A percentile compares a stretch with the other conserved stretches of the same genome.
phyloP scores from a whole-genome alignment of 1,140 invertebrate species.

The Drosophila tristis region DNA sequence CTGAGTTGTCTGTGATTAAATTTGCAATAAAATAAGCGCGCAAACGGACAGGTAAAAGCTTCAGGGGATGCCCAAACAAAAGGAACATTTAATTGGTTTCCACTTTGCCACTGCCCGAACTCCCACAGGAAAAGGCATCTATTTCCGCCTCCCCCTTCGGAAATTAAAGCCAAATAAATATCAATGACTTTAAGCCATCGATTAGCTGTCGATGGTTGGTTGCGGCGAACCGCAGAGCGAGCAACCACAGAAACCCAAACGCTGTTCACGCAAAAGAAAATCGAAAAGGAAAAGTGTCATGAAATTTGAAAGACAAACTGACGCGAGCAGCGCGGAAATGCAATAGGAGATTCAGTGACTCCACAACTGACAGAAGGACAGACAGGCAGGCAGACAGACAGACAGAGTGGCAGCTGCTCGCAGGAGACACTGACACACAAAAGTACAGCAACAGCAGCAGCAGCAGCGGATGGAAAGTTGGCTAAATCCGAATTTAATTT shows the following conservation, averaged over 20 bases:
- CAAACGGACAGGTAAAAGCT: slow-evolving; percentile 41
- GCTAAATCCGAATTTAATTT: slow-evolving; percentile 81
- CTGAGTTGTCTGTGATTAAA: slow-evolving; percentile 79
- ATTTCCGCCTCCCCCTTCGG: slow-evolving; percentile 7
- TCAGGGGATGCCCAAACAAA: slow-evolving; percentile 41
- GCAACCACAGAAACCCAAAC: slow-evolving; percentile 6
- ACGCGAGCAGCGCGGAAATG: slow-evolving; percentile 63
- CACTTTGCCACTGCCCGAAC: neutral
- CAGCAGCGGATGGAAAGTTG: slow-evolving; percentile 59
- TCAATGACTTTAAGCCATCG: slow-evolving; percentile 48
- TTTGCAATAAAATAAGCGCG: slow-evolving; percentile 72
- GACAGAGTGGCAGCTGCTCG: slow-evolving; percentile 59
- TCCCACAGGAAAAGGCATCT: slow-evolving; percentile 28
- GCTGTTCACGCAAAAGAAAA: slow-evolving; percentile 13
- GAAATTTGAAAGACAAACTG: slow-evolving; percentile 70
- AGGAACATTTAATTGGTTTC: slow-evolving; percentile 27
- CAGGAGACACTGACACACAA: slow-evolving; percentile 60
- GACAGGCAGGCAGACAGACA: slow-evolving; percentile 28
- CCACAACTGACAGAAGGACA: neutral
- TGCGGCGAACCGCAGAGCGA: slow-evolving; percentile 23
- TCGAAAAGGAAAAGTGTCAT: slow-evolving; percentile 53
- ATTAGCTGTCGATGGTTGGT: slow-evolving; percentile 13
- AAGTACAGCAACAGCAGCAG: slow-evolving; percentile 54
- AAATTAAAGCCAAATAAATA: slow-evolving; percentile 26
- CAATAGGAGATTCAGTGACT: slow-evolving; percentile 31